These are phyloP conservation scores for Meloe dianella DNA, from an alignment of 2,888 invertebrate genomes.

Conservation along the genomic window DNA sequence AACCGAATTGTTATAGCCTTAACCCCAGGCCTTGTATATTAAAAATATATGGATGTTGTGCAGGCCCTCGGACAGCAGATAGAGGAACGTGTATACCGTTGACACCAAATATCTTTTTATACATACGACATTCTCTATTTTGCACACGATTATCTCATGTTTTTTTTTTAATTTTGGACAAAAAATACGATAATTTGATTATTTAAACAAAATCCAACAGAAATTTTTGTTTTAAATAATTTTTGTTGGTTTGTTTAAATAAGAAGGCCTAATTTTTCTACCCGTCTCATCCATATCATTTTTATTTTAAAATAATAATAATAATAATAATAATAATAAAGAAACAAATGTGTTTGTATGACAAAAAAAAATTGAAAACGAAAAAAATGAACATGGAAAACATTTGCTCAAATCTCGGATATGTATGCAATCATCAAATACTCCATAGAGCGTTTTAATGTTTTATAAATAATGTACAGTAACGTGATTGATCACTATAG, in stretches of 20 bases:
- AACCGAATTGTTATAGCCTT: slow-evolving; percentile 19
- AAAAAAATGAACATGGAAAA: slow-evolving; percentile 25
- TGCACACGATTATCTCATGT: slow-evolving; percentile 1
- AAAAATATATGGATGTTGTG: slow-evolving; percentile 21
- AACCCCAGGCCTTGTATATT: slow-evolving; percentile 17
- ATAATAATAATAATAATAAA: not conserved
- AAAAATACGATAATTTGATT: not conserved
- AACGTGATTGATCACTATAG: slow-evolving; percentile 43
- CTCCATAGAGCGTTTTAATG: slow-evolving; percentile 35
- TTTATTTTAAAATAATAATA: not conserved
- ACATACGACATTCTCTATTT: slow-evolving; percentile 18
- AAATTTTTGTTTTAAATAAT: not conserved
- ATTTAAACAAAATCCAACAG: slow-evolving; percentile 4
- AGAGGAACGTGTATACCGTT: slow-evolving; percentile 28
- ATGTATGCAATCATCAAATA: slow-evolving; percentile 35
- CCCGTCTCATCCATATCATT: slow-evolving; percentile 7
- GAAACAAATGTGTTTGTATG: not conserved
- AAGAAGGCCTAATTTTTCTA: not conserved
- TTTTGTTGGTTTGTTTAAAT: slow-evolving; percentile 1
- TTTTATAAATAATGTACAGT: slow-evolving; percentile 37
- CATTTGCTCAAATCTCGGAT: slow-evolving; percentile 38
- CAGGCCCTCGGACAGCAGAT: slow-evolving; percentile 35
- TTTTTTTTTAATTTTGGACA: not conserved
- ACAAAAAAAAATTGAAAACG: not conserved
- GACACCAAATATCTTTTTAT: slow-evolving; percentile 33